These are phyloP conservation scores for Hylaea fasciaria DNA, from an alignment of 2,888 invertebrate genomes.

Conservation along the genomic window DNA sequence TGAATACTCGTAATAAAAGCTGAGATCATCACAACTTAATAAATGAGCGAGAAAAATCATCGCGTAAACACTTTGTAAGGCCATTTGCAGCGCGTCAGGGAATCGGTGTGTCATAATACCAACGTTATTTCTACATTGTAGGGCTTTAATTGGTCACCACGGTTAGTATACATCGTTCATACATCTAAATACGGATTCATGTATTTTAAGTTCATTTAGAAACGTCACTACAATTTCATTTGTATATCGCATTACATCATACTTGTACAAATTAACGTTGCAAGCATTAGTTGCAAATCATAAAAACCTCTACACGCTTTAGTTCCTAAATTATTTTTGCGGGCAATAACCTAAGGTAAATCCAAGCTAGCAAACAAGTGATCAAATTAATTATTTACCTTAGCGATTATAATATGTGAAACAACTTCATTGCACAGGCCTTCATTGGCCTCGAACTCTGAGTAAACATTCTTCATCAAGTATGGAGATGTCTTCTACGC, in stretches of 20 bases:
- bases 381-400: not conserved
- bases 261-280: too few species aligned
- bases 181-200: slow-evolving; percentile 4
- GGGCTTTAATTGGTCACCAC: too few species aligned
- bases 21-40: slow-evolving; percentile 74
- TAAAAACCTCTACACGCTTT: too few species aligned
- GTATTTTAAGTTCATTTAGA: too few species aligned
- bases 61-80: slow-evolving; percentile 45
- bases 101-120: slow-evolving; percentile 34
- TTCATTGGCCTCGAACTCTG: slow-evolving; percentile 13
- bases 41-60: slow-evolving; percentile 49
- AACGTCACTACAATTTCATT: too few species aligned
- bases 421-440: slow-evolving; percentile 26
- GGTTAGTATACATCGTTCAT: slow-evolving; percentile 28
- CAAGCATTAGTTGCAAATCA: too few species aligned
- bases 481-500: slow-evolving; percentile 4
- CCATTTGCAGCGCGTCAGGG: slow-evolving; percentile 29
- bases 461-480: slow-evolving; percentile 11
- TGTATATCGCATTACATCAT: too few species aligned
- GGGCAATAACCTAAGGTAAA: too few species aligned
- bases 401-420: slow-evolving; percentile 12
- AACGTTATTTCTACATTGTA: slow-evolving; percentile 4
- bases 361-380: too few species aligned
- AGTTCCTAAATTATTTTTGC: too few species aligned
- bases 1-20: slow-evolving; percentile 57